Evolutionary conservation across 1,140 invertebrate species (phyloP).

Genomic region (Bradysia coprophila): DNA sequence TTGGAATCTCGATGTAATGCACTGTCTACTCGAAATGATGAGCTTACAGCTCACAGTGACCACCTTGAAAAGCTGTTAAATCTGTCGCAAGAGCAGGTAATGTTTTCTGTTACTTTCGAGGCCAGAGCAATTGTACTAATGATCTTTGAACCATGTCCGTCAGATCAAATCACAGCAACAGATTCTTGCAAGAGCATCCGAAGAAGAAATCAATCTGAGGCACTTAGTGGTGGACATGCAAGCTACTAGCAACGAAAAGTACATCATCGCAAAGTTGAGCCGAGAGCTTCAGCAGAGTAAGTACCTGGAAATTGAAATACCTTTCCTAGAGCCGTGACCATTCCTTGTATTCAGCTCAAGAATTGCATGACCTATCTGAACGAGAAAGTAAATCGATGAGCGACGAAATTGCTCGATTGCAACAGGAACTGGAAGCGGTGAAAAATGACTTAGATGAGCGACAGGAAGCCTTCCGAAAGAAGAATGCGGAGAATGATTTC

Average conservation of each 20-base stretch:
- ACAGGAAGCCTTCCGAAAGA: neutral
- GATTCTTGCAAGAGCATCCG: slow-evolving; percentile 18
- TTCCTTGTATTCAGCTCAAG: neutral
- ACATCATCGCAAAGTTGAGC: slow-evolving; percentile 17
- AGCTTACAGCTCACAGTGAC: slow-evolving; percentile 20
- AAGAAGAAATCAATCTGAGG: slow-evolving; percentile 19
- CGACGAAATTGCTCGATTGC: neutral
- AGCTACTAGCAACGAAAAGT: slow-evolving; percentile 16
- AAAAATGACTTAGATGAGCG: neutral
- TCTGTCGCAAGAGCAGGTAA: slow-evolving; percentile 20
- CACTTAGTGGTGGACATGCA: slow-evolving; percentile 22
- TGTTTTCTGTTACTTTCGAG: neutral
- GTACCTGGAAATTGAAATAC: neutral
- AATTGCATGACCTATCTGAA: neutral
- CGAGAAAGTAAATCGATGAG: neutral
- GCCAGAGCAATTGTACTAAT: neutral
- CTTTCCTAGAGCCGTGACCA: neutral
- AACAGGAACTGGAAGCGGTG: neutral
- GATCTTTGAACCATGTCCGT: neutral
- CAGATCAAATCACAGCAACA: slow-evolving; percentile 19
- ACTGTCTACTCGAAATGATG: slow-evolving; percentile 10
- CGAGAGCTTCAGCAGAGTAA: slow-evolving; percentile 15
- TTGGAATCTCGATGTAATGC: slow-evolving; percentile 9
- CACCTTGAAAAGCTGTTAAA: slow-evolving; percentile 20
- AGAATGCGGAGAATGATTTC: neutral